Evolutionary conservation across 2,888 invertebrate species (phyloP), one percentile per base, ranked within the genome.

Genomic region (Thereva nobilitata): DNA sequence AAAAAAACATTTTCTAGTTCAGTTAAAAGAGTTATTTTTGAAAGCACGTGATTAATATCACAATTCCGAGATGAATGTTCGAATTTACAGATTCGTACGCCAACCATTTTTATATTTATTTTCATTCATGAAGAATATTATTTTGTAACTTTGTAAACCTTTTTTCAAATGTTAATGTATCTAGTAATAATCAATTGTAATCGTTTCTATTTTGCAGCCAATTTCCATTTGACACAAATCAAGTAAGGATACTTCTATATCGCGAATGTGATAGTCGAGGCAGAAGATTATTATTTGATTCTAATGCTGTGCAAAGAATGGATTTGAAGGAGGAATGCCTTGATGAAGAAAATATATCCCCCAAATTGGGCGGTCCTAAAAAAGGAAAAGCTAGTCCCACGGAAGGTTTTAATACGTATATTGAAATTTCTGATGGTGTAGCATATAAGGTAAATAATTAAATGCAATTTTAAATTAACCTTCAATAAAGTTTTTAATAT

Each of bases 211-310:
- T 1, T 75, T 74, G 7, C 72, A 81, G 81, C 72, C 78, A 79
- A 72, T 85, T 86, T 79, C 85, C 86, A 74, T 88, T 90, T 82
- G 86, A 85, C 75, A 84, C 85, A 72, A 86, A 88, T 78, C 89
- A 91, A 84, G 88, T 95, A 69, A 85, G 94, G 73, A 85, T 95
- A 74, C 84, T 95, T 76, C 84, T 95, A 71, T 93, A 91, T 82
- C 87, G 89, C 77, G 95, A 95, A 83, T 92, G 92, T 79, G 93
- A 94, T 77, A 87, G 89, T 80, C 85, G 89, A 69, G 93, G 92
- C 37, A 84, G 92, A 69, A 89, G 89, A 74, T 82, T 95, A 44
- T 83, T 95, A 64, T 95, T 93, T 78, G 95, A 95, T 80, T 94
- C 94, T 0, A 84, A 87, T 71, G 85, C 89, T 10, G 82, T 87